A percentile compares a stretch with the other conserved stretches of the same genome.
phyloP scores from a whole-genome alignment of 2,888 invertebrate species.

The Drosophila picticornis region DNA sequence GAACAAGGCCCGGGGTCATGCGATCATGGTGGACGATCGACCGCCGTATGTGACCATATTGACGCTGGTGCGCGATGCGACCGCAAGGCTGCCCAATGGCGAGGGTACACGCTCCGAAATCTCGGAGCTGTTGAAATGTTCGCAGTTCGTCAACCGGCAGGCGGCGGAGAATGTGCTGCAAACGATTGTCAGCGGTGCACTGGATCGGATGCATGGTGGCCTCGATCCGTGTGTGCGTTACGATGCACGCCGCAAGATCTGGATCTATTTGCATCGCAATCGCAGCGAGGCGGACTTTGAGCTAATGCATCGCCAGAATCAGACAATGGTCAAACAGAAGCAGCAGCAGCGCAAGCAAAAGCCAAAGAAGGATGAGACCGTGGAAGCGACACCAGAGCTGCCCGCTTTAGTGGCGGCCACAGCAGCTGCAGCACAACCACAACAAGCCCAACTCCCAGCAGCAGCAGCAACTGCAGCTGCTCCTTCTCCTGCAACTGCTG shows the following conservation, averaged over 20 bases:
- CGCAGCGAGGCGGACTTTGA: conserved; percentile 88
- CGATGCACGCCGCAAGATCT: conserved; percentile 95
- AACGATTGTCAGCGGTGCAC: conserved; percentile 94
- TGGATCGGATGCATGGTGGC: conserved; percentile 95
- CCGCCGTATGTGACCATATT: conserved; percentile 96
- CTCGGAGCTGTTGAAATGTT: conserved; percentile 93
- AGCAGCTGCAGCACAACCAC: conserved; percentile 38
- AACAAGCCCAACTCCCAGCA: background rate
- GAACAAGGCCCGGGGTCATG: conserved; percentile 92
- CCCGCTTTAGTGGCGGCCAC: conserved; percentile 80
- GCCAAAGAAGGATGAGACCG: conserved; percentile 50
- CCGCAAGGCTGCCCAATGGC: conserved; percentile 96
- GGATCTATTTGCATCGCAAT: conserved; percentile 97
- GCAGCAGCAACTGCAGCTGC: conserved; percentile 22
- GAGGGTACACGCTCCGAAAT: conserved; percentile 96
- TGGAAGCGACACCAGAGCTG: conserved; percentile 41
- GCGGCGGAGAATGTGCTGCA: conserved; percentile 86
- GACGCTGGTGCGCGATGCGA: conserved; percentile 96
- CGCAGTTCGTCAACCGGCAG: conserved; percentile 87
- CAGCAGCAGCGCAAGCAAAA: conserved; percentile 74
- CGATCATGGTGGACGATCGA: conserved; percentile 91
- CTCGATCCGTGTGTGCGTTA: conserved; percentile 97
- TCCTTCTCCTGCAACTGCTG: conserved; percentile 11
- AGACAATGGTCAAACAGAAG: conserved; percentile 87
- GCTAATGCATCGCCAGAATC: conserved; percentile 89